Percentiles rank a stretch among this genome's conserved stretches.
Conservation (phyloP, 2,113 vertebrate genomes). For the Eulemur rufifrons region DNA sequence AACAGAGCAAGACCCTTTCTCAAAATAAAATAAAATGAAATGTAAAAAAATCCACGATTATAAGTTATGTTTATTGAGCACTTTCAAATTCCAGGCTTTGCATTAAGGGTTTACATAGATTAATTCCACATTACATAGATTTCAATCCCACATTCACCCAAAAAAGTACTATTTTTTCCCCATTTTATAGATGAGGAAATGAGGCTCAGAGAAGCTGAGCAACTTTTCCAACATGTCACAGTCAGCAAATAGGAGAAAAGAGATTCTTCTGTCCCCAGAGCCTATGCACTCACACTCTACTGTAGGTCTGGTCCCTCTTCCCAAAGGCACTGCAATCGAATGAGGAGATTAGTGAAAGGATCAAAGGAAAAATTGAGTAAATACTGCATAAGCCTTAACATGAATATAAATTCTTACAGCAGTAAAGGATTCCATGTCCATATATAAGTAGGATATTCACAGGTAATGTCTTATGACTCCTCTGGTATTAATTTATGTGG, state of each 20-base stretch:
- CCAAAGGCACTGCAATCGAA: background rate
- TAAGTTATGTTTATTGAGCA: slow-evolving; percentile 9
- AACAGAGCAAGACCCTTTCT: no score
- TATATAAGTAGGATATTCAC: background rate
- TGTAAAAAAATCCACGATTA: background rate
- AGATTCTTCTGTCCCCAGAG: background rate
- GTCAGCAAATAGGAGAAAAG: background rate
- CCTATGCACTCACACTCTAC: background rate
- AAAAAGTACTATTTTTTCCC: background rate
- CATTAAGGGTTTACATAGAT: background rate
- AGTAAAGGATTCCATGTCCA: background rate
- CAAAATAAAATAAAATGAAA: no score
- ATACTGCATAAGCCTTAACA: background rate
- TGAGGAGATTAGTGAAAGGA: background rate
- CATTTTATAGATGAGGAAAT: background rate
- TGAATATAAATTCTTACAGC: background rate
- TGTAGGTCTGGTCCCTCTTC: background rate
- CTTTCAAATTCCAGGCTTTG: background rate
- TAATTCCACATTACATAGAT: background rate
- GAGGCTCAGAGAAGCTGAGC: background rate
- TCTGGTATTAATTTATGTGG: background rate
- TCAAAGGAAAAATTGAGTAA: background rate
- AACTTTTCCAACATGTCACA: background rate
- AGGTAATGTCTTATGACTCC: background rate
- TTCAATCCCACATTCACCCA: background rate